These are phyloP conservation scores for Gobio occitaniae DNA, from an alignment of 2,797 vertebrate genomes.

Conservation along the genomic window DNA sequence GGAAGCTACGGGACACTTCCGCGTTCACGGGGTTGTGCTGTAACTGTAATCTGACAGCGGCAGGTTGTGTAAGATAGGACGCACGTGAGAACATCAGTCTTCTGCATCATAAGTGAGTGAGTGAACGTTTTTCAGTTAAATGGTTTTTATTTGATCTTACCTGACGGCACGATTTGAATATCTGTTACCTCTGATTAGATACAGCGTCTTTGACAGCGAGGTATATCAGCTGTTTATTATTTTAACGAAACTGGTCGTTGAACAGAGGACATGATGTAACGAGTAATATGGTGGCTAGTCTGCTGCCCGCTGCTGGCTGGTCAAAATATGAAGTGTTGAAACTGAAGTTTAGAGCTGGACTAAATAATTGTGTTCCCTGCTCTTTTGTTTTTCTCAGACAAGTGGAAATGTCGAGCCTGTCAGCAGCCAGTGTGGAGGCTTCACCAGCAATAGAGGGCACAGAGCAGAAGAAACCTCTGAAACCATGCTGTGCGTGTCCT, in stretches of 20 bases:
- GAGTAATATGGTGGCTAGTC: not conserved
- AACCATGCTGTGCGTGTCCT: slow-evolving; percentile 93
- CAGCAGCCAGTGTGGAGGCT: slow-evolving; percentile 77
- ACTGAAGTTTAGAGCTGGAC: not conserved
- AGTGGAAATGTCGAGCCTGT: slow-evolving; percentile 79
- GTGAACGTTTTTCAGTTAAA: not conserved
- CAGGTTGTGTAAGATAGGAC: slow-evolving; percentile 56
- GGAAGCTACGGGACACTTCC: slow-evolving; percentile 19
- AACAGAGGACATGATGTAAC: slow-evolving; percentile 17
- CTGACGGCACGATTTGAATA: not conserved
- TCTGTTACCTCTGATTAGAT: not conserved
- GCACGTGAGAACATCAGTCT: slow-evolving; percentile 4
- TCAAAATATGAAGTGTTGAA: not conserved
- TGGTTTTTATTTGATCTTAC: not conserved
- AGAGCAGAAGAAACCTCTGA: slow-evolving; percentile 89
- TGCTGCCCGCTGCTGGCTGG: not conserved
- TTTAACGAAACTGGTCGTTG: too few species aligned
- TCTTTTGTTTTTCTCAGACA: not conserved
- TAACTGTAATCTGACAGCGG: not conserved
- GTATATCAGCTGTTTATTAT: not conserved
- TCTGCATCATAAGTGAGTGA: not conserved
- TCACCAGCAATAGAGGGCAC: slow-evolving; percentile 58
- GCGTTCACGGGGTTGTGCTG: not conserved
- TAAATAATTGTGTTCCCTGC: not conserved
- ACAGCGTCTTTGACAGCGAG: not conserved